Evolutionary conservation across 2,113 vertebrate genomes (phyloP), one percentile per base, ranked within the genome.

Genomic region (Prietella phreatophila): DNA sequence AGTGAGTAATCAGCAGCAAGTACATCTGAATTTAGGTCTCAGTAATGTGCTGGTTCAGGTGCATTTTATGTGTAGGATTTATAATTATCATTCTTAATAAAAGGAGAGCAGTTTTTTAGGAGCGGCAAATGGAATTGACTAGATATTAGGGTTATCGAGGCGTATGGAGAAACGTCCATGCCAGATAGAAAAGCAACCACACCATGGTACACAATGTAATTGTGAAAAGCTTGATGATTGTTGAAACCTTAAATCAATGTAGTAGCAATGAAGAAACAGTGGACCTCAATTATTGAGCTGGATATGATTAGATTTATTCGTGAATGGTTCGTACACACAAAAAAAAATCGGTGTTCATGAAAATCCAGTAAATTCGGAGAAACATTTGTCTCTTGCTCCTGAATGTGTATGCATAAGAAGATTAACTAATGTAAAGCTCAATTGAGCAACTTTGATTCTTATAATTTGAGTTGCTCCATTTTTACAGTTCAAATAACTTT

Each of bases 31-130:
- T 86, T 65, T 65, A 33, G 15, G 11, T 79, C 75, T 55, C 39
- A 67, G 20, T 86, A 76, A 78, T 85, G 84, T 27, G 33, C 22
- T 56, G 71, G 67, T 19, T 56, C 69, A 85, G 55, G 73, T 85
- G 39, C 39, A 47, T 50, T 78, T 78, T 53, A 53, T 53, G 47
- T 17, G 25, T n/a, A 53, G 47, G 75, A 78, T n/a, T 78, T 78
- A 78, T 53, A 76, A 47, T 47, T 25, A 78, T 15, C 13, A 15
- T 50, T 50, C 47, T 78, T 53, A 53, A 76, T 76, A 22, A 50
- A 27, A n/a, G 47, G 25, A 78, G 4, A n/a, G 8, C 14, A 3
- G 8, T 4, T 76, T 71, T 47, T 27, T 14, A 47, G 39, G 39
- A 5, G 39, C 11, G 17, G 14, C 22, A n/a, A 15, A n/a, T 78